These are phyloP conservation scores for Hycleus phaleratus DNA, from an alignment of 1,140 invertebrate genomes.

Conservation along the genomic window DNA sequence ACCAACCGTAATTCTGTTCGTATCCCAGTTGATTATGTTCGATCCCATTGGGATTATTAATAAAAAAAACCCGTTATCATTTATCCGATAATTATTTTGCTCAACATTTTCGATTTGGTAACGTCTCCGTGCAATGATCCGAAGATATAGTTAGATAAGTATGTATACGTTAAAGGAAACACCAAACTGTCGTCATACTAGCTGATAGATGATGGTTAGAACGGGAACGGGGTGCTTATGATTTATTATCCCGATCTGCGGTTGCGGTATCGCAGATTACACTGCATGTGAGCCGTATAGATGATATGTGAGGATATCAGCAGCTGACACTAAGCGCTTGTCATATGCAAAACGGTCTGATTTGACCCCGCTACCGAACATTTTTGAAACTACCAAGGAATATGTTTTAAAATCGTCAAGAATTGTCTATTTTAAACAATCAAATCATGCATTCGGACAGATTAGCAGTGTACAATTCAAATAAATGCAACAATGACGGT, in stretches of 20 bases:
- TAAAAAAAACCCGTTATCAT: too few species aligned
- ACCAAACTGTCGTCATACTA: conserved; percentile 21
- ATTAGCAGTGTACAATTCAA: conserved; percentile 5
- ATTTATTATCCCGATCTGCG: conserved; percentile 36
- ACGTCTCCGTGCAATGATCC: background rate
- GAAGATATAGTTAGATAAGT: background rate
- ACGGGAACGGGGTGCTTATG: conserved; percentile 29
- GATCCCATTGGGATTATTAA: too few species aligned
- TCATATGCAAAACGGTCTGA: conserved; percentile 31
- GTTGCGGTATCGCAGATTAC: conserved; percentile 36
- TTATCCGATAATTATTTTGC: background rate
- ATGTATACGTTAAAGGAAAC: conserved; percentile 15
- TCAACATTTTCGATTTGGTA: background rate
- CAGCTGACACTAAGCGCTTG: conserved; percentile 35
- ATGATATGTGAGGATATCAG: conserved; percentile 34
- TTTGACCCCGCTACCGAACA: conserved; percentile 6
- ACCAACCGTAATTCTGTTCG: too few species aligned
- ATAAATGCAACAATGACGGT: conserved; percentile 10
- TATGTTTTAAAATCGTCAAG: background rate
- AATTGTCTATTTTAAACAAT: conserved; percentile 5
- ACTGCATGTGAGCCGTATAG: conserved; percentile 32
- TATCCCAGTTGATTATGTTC: too few species aligned
- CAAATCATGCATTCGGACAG: background rate
- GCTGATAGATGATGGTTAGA: conserved; percentile 31
- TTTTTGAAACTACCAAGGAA: background rate